A percentile compares a stretch with the other conserved stretches of the same genome.
These are phyloP conservation scores for Chelidonichthys spinosus DNA, from an alignment of 2,797 vertebrate genomes.

Conservation along the genomic window DNA sequence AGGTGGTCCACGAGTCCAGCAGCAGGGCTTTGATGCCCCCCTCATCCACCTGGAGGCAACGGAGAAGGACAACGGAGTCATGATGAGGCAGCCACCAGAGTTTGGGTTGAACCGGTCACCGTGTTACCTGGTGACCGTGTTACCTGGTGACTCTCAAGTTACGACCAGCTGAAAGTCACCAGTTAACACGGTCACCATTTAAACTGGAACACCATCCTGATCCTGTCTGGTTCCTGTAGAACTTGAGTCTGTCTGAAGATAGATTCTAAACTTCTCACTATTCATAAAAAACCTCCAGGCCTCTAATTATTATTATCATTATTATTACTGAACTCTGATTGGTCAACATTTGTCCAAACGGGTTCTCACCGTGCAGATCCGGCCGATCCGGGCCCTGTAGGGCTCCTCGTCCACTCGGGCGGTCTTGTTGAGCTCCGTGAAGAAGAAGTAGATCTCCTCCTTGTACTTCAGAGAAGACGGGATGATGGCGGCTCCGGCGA, in stretches of 20 bases:
- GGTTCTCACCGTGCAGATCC: slow-evolving; percentile 83
- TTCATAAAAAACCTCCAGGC: neutral
- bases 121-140: neutral
- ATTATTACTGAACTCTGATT: neutral
- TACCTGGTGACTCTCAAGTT: too few relatives aligned
- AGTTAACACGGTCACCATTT: too few relatives aligned
- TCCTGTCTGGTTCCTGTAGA: too few relatives aligned
- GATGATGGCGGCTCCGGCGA: slow-evolving; percentile 85
- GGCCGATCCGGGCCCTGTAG: slow-evolving; percentile 83
- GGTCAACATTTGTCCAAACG: neutral
- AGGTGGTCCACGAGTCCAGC: slow-evolving; percentile 86
- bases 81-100: too few relatives aligned
- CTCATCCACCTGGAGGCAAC: slow-evolving; percentile 81
- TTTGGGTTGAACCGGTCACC: too few relatives aligned
- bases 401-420: slow-evolving; percentile 85
- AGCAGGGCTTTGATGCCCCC: slow-evolving; percentile 81
- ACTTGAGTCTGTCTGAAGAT: too few relatives aligned
- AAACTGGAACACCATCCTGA: too few relatives aligned
- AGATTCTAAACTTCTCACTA: too few relatives aligned
- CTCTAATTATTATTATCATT: neutral
- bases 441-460: slow-evolving; percentile 89
- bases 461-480: slow-evolving; percentile 74
- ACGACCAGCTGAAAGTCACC: too few relatives aligned
- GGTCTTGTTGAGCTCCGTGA: slow-evolving; percentile 86
- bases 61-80: slow-evolving; percentile 2